phyloP scores from a whole-genome alignment of 2,113 vertebrate species.

The Cheilinus undulatus region DNA sequence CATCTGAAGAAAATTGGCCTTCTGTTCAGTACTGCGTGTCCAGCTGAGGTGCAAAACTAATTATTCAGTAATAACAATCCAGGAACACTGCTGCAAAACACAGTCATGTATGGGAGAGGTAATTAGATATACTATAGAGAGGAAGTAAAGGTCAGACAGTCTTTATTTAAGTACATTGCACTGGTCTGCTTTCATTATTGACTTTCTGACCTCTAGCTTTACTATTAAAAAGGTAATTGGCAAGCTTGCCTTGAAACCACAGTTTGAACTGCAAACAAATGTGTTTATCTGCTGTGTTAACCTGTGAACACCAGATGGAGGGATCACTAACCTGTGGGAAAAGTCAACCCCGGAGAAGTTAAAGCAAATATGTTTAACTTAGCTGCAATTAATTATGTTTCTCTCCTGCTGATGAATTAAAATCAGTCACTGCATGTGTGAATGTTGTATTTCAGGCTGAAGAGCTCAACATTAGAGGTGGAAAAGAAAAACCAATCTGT shows the following conservation, averaged over 20 bases:
- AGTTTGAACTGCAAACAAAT: not conserved
- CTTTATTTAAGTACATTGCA: conserved; percentile 15
- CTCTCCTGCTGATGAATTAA: too few relatives aligned
- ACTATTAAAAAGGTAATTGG: conserved; percentile 31
- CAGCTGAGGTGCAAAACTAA: conserved; percentile 60
- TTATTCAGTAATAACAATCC: conserved; percentile 65
- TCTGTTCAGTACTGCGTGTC: conserved; percentile 64
- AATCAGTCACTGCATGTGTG: too few relatives aligned
- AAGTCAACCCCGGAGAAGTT: too few relatives aligned
- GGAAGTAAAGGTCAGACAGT: conserved; percentile 52
- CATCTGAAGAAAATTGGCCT: conserved; percentile 43
- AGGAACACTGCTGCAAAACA: conserved; percentile 28
- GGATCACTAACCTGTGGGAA: too few relatives aligned
- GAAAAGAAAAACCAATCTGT: too few relatives aligned
- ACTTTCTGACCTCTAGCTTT: conserved; percentile 45
- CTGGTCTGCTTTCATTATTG: conserved; percentile 41
- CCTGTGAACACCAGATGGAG: not conserved
- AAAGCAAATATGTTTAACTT: too few relatives aligned
- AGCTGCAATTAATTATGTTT: too few relatives aligned
- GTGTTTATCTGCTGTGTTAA: not conserved
- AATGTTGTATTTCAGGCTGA: too few relatives aligned
- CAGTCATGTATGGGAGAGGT: conserved; percentile 18
- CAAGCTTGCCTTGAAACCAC: not conserved
- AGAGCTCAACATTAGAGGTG: too few relatives aligned
- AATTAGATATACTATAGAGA: conserved; percentile 56